Evolutionary conservation across 2,888 invertebrate species (phyloP), one percentile per base, ranked within the genome.

Genomic region (Stictocephala bisonia): DNA sequence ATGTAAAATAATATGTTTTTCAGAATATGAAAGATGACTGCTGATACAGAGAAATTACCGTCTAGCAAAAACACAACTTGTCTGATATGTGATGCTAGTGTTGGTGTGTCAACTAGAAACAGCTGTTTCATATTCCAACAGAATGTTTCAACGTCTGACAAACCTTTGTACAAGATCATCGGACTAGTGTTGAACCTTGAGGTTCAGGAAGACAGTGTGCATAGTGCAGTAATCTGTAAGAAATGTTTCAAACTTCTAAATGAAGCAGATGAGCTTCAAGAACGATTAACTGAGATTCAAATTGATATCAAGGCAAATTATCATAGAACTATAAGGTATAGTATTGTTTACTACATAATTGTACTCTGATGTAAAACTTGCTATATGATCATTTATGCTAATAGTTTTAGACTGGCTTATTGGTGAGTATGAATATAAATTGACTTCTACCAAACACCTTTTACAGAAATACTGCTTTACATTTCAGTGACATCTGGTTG

Each of bases 211-310:
- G 85, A 87, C 1, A 83, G 82, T 41, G 86, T 86, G 0, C 89
- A 90, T 68, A 81, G 81, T 73, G 78, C 79, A 58, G 80, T 82
- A 29, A 81, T 93, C 1, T 93, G 93, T 82, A 90, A 88, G 80
- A 91, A 90, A 79, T 93, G 93, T 81, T 88, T 86, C 77, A 88
- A 88, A 80, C 80, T 87, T 6, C 86, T 90, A 60, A 84, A 87
- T 20, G 91, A 92, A 83, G 84, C 85, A 73, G 82, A 82, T 74
- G 82, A 82, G 73, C 74, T 81, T 50, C 81, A 82, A 72, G 79
- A 79, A 79, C 79, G 87, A 82, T 70, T 88, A 72, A 80, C 82
- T 3, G 86, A 87, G 79, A 83, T 89, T 9, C 88, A 86, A 79
- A 78, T 82, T 53, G 87, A 88, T 78, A 81, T 90, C n/a, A 82